These are phyloP conservation scores for Hippotragus niger DNA, from an alignment of 2,113 vertebrate species.

Conservation along the genomic window DNA sequence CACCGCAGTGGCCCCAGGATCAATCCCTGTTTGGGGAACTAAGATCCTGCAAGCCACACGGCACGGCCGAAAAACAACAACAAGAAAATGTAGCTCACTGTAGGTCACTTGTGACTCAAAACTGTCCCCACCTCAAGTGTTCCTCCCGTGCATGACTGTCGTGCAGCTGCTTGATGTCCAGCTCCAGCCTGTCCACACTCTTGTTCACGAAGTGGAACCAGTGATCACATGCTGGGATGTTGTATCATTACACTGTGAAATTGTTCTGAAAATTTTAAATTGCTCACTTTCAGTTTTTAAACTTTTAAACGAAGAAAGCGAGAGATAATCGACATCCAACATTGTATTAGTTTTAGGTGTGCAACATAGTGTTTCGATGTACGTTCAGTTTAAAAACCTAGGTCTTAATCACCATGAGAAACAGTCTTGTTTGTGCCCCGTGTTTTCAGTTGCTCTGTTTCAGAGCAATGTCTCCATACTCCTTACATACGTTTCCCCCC, in stretches of 20 bases:
- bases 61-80: background rate
- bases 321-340: background rate
- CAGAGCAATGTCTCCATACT: background rate
- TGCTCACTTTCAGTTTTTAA: background rate
- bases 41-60: background rate
- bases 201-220: background rate
- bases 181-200: background rate
- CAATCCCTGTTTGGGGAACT: background rate
- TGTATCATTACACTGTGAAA: background rate
- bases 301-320: background rate
- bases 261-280: background rate
- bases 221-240: background rate
- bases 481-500: background rate
- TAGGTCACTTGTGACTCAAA: background rate
- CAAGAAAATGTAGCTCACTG: background rate
- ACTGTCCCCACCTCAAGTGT: background rate
- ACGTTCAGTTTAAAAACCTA: background rate
- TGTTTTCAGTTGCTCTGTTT: background rate
- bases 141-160: accelerated
- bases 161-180: accelerated
- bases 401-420: background rate
- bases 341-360: background rate
- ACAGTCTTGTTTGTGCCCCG: background rate
- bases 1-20: background rate
- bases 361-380: background rate